Conservation (phyloP, 2,113 vertebrate species). For the Lichenostomus cassidix region DNA sequence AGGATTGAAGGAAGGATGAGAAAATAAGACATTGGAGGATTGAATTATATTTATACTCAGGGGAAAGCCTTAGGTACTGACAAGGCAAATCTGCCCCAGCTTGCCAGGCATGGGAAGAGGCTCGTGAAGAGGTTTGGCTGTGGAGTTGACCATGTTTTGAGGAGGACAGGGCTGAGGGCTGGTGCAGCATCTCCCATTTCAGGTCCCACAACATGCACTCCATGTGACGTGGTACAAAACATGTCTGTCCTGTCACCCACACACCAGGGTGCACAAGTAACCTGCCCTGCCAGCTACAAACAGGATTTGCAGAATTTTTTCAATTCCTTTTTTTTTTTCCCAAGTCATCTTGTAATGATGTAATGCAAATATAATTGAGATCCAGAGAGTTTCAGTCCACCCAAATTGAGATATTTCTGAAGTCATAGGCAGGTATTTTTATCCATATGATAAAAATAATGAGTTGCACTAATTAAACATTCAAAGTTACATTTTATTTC, state of each 20-base stretch:
- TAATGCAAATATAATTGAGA: background rate
- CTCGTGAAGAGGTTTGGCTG: background rate
- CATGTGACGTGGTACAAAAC: rapidly evolving
- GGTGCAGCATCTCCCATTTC: rapidly evolving
- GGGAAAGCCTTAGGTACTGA: background rate
- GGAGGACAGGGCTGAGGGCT: background rate
- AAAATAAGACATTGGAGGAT: background rate
- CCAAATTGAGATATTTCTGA: background rate
- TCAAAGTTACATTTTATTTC: background rate
- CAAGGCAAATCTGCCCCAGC: background rate
- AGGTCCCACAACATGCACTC: background rate
- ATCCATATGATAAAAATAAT: background rate
- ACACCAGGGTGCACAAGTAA: background rate
- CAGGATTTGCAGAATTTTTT: background rate
- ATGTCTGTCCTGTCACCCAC: background rate
- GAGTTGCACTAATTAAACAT: background rate
- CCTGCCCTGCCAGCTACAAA: background rate
- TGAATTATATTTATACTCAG: background rate
- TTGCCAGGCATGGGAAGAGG: rapidly evolving
- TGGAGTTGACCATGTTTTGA: rapidly evolving
- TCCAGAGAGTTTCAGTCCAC: background rate
- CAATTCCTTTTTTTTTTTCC: background rate
- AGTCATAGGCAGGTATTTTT: background rate
- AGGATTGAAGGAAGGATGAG: background rate
- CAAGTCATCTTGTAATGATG: background rate